Percentiles rank a stretch among this genome's conserved stretches.
These are phyloP conservation scores for Leucoraja ocellata DNA, from an alignment of 2,797 vertebrate genomes.

Conservation along the genomic window DNA sequence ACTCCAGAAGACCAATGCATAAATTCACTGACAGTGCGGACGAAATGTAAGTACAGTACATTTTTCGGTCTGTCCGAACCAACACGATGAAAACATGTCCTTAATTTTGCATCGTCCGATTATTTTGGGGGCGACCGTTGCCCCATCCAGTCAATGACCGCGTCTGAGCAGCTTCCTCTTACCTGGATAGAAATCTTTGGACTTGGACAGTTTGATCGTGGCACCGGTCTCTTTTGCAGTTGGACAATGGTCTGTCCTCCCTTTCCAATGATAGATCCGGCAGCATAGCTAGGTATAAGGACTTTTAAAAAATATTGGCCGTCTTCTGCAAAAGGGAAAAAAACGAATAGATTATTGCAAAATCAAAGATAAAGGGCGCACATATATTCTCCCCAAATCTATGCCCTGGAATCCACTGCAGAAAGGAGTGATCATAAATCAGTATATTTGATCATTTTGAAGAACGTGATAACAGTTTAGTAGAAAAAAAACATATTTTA, in stretches of 20 bases:
- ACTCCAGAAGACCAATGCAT: not conserved
- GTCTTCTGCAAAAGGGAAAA: conserved; percentile 64
- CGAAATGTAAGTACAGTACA: not conserved
- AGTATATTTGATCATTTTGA: not conserved
- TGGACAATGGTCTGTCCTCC: conserved; percentile 80
- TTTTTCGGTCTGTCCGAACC: not conserved
- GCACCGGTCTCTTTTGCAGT: conserved; percentile 77
- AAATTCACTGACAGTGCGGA: not conserved
- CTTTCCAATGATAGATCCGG: conserved; percentile 82
- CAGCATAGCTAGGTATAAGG: conserved; percentile 81
- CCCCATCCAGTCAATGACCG: not conserved
- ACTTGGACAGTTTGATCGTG: conserved; percentile 80
- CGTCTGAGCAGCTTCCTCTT: conserved; percentile 56
- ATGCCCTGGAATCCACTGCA: not conserved
- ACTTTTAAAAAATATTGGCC: conserved; percentile 82
- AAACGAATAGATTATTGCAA: conserved; percentile 30
- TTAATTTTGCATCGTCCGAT: not conserved
- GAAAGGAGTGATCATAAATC: conserved; percentile 5
- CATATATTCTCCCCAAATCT: not conserved
- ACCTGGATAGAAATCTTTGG: conserved; percentile 83
- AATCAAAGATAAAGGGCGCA: not conserved
- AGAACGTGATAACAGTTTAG: not conserved
- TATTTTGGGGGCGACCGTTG: not conserved
- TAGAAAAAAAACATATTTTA: not conserved
- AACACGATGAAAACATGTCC: not conserved